Evolutionary conservation across 1,140 invertebrate species (phyloP).

Genomic region (Eueides isabella): DNA sequence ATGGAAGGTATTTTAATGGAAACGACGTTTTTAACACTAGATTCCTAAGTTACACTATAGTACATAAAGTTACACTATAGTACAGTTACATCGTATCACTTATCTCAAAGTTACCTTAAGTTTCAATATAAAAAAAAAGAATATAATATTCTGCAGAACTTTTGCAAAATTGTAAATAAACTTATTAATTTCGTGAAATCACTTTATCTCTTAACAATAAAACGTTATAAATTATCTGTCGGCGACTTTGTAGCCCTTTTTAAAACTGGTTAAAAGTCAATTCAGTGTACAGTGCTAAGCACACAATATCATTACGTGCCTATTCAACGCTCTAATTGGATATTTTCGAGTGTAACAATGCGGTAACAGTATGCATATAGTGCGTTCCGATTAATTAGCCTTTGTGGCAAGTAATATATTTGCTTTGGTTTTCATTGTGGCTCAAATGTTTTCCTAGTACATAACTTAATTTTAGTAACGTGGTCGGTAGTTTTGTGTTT

Average conservation of each 20-base stretch:
- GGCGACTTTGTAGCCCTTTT: background rate
- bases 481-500: background rate
- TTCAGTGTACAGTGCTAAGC: background rate
- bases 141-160: background rate
- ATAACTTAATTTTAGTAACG: background rate
- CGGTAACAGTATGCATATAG: conserved; percentile 36
- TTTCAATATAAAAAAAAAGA: too few species aligned
- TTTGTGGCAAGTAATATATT: conserved; percentile 19
- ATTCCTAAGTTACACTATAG: too few species aligned
- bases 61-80: too few species aligned
- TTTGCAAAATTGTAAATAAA: too few species aligned
- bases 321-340: conserved; percentile 58
- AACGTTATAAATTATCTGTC: background rate
- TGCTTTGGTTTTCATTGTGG: conserved; percentile 19
- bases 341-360: conserved; percentile 55
- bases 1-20: too few species aligned
- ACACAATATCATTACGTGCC: background rate
- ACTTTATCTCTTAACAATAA: too few species aligned
- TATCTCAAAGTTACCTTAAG: too few species aligned
- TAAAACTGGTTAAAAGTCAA: background rate
- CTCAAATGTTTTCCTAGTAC: background rate
- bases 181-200: too few species aligned
- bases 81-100: too few species aligned
- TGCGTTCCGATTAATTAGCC: conserved; percentile 33
- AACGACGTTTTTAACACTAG: too few species aligned